Percentiles rank a stretch among this genome's conserved stretches.
These are phyloP conservation scores for Graptemys geographica DNA, from an alignment of 2,797 vertebrate genomes.

Conservation along the genomic window DNA sequence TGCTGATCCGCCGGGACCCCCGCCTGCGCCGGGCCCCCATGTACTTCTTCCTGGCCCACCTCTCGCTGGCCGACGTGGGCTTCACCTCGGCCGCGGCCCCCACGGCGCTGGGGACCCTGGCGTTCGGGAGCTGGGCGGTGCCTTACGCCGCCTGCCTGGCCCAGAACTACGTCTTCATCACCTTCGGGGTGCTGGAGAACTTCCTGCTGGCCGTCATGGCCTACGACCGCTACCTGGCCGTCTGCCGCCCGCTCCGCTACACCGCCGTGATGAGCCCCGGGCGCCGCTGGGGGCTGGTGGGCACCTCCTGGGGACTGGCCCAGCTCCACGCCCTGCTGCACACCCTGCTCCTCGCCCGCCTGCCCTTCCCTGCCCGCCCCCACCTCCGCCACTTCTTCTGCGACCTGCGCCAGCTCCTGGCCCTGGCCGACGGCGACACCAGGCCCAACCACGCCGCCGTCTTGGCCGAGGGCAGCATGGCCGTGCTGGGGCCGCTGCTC, in stretches of 20 bases:
- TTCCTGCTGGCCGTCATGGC: constrained; percentile 78
- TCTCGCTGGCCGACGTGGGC: constrained; percentile 58
- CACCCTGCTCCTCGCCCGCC: neutral
- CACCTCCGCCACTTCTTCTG: constrained; percentile 62
- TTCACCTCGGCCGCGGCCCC: constrained; percentile 49
- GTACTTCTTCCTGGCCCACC: constrained; percentile 62
- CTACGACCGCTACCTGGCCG: constrained; percentile 75
- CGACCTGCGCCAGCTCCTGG: constrained; percentile 54
- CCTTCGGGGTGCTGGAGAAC: constrained; percentile 78
- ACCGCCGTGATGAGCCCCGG: constrained; percentile 62
- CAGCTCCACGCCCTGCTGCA: constrained; percentile 36
- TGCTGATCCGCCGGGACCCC: constrained; percentile 24
- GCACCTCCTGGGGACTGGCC: constrained; percentile 32
- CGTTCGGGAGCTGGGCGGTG: constrained; percentile 3
- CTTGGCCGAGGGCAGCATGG: constrained; percentile 12
- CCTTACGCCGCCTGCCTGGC: constrained; percentile 69
- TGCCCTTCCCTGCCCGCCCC: constrained; percentile 36
- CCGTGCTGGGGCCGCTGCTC: constrained; percentile 42
- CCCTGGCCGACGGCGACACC: constrained; percentile 44
- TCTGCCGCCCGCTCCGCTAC: constrained; percentile 78
- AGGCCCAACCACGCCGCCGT: constrained; percentile 9
- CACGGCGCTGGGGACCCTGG: constrained; percentile 46
- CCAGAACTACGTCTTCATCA: constrained; percentile 76
- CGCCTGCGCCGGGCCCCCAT: constrained; percentile 53
- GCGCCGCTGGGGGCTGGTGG: constrained; percentile 4